A percentile compares a stretch with the other conserved stretches of the same genome.
Conservation (phyloP, 1,140 invertebrate species). For the Campodea augens region DNA sequence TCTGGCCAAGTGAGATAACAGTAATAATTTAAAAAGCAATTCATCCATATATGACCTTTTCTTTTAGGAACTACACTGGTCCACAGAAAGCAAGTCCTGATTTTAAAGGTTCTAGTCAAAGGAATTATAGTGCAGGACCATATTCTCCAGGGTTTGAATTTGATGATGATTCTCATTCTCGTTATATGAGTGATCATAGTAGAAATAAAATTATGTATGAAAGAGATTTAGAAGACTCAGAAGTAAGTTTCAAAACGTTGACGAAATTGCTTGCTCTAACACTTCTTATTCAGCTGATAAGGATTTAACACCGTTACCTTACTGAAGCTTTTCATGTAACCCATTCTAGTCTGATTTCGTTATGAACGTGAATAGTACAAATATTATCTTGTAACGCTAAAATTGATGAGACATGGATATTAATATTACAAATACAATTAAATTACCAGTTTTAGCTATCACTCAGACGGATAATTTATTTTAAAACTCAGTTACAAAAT, state of each 20-base stretch:
- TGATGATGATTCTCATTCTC: constrained; percentile 71
- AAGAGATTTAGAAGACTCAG: constrained; percentile 55
- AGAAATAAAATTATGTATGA: constrained; percentile 37
- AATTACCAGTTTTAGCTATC: too few relatives aligned
- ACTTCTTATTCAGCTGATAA: too few relatives aligned
- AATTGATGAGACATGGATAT: too few relatives aligned
- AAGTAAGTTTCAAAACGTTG: constrained; percentile 26
- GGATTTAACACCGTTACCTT: too few relatives aligned
- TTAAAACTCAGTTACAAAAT: too few relatives aligned
- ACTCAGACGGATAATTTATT: too few relatives aligned
- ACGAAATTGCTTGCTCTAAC: too few relatives aligned
- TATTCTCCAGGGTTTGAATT: constrained; percentile 68
- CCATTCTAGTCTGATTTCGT: too few relatives aligned
- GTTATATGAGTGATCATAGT: constrained; percentile 53
- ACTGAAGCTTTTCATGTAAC: too few relatives aligned
- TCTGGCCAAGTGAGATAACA: constrained; percentile 57
- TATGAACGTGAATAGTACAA: too few relatives aligned
- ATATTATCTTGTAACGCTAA: too few relatives aligned
- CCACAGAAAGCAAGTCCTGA: constrained; percentile 70
- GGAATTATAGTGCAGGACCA: constrained; percentile 49
- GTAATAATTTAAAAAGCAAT: not conserved
- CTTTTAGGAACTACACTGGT: constrained; percentile 68
- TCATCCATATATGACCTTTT: constrained; percentile 7
- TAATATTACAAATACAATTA: too few relatives aligned
- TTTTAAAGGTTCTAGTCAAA: constrained; percentile 66